Evolutionary conservation across 2,888 invertebrate genomes (phyloP).

Genomic region (Andrena trimmerana): DNA sequence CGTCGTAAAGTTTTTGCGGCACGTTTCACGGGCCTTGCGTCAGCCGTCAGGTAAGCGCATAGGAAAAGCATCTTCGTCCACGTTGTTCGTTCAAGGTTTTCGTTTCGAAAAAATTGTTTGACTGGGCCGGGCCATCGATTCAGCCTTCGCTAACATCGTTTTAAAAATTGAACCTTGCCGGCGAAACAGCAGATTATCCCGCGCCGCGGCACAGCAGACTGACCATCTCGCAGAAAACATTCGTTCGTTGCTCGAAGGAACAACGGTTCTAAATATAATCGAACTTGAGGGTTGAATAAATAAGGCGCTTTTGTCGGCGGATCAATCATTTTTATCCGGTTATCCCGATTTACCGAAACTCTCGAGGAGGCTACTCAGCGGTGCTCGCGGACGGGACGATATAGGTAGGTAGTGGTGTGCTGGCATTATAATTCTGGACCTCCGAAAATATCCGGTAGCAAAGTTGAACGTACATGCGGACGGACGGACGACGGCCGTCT

Average conservation of each 20-base stretch:
- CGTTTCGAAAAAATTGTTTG: not conserved
- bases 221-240: too few species aligned
- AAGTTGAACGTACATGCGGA: conserved; percentile 23
- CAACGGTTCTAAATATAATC: conserved; percentile 67
- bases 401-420: conserved; percentile 16
- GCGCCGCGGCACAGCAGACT: too few species aligned
- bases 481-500: conserved; percentile 40
- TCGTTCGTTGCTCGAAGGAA: too few species aligned
- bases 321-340: conserved; percentile 77
- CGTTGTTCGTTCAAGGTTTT: not conserved
- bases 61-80: conserved; percentile 24
- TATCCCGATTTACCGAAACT: conserved; percentile 42
- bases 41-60: conserved; percentile 40
- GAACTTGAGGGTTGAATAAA: conserved; percentile 72
- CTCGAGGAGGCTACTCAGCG: conserved; percentile 28
- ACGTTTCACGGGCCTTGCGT: conserved; percentile 17
- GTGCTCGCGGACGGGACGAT: conserved; percentile 37
- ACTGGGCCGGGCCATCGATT: not conserved
- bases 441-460: conserved; percentile 69
- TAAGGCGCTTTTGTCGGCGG: conserved; percentile 72
- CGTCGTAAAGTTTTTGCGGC: conserved; percentile 58
- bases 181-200: too few species aligned
- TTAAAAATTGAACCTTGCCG: not conserved
- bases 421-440: conserved; percentile 69
- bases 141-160: too few species aligned